phyloP scores from a whole-genome alignment of 2,797 vertebrate species.

The Trichosurus vulpecula region DNA sequence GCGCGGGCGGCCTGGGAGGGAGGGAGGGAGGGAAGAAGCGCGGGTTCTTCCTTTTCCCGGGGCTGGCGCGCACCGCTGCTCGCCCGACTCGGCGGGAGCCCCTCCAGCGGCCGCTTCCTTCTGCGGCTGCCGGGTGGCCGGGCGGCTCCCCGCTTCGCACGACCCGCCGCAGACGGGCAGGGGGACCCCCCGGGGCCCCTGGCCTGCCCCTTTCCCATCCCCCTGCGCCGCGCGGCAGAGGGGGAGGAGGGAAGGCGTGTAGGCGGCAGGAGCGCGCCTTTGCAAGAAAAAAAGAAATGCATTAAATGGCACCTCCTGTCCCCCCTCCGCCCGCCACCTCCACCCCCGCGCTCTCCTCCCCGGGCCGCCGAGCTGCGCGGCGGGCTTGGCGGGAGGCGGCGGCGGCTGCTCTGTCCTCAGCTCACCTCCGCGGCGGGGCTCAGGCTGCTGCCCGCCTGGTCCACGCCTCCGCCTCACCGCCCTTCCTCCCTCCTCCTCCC shows the following conservation, averaged over 20 bases:
- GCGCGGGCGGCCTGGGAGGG: slow-evolving; percentile 35
- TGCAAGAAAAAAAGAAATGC: slow-evolving; percentile 34
- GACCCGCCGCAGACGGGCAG: not conserved
- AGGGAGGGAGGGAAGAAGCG: slow-evolving; percentile 51
- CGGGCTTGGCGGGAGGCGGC: slow-evolving; percentile 56
- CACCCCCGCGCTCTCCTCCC: slow-evolving; percentile 70
- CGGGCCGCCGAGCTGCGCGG: slow-evolving; percentile 48
- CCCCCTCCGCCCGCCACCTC: slow-evolving; percentile 55
- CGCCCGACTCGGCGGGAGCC: slow-evolving; percentile 25
- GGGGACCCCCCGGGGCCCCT: not conserved
- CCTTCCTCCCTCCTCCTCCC: slow-evolving; percentile 58
- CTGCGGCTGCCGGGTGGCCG: slow-evolving; percentile 19
- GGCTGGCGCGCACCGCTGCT: slow-evolving; percentile 22
- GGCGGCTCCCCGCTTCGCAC: too few relatives aligned
- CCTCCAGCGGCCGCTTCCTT: slow-evolving; percentile 12
- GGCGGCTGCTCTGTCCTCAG: slow-evolving; percentile 71
- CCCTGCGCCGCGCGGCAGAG: slow-evolving; percentile 39
- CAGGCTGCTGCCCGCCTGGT: slow-evolving; percentile 54
- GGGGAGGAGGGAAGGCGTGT: slow-evolving; percentile 37
- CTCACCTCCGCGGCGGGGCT: slow-evolving; percentile 70
- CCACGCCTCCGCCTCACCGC: slow-evolving; percentile 72
- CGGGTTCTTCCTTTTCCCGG: not conserved
- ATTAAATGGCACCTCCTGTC: slow-evolving; percentile 66
- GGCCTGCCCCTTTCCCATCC: not conserved
- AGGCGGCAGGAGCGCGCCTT: slow-evolving; percentile 59